A percentile compares a stretch with the other conserved stretches of the same genome.
These are phyloP conservation scores for Apostichopus leukothele DNA, from an alignment of 53 echinoderm and acorn worm species.

Conservation along the genomic window DNA sequence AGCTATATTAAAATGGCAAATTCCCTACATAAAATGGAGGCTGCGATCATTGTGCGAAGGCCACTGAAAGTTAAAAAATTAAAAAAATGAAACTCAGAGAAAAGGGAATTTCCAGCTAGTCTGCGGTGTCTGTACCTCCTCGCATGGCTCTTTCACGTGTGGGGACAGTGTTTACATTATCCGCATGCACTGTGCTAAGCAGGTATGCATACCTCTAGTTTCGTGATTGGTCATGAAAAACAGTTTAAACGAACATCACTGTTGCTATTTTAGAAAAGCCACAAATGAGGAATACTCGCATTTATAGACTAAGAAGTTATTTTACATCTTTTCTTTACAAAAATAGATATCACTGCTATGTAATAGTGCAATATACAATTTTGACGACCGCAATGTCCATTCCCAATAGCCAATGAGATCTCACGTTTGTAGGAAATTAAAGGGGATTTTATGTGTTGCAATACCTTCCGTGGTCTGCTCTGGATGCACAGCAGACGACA, in stretches of 20 bases:
- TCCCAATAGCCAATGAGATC: constrained; percentile 29
- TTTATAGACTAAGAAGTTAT: not conserved
- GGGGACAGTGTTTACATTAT: constrained; percentile 27
- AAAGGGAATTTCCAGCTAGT: constrained; percentile 41
- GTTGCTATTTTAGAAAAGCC: not conserved
- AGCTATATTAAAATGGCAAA: constrained; percentile 25
- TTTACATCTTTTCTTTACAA: not conserved
- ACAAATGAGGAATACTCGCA: not conserved
- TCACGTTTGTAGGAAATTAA: constrained; percentile 13
- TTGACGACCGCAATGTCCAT: not conserved
- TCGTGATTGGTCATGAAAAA: constrained; percentile 11
- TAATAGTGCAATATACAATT: not conserved
- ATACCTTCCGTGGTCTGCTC: constrained; percentile 22
- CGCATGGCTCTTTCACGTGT: constrained; percentile 37
- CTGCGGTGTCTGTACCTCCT: not conserved
- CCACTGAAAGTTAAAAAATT: constrained; percentile 44
- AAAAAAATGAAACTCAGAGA: constrained; percentile 29
- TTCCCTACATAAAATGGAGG: constrained; percentile 24
- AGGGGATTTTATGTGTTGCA: constrained; percentile 43
- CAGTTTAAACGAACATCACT: not conserved
- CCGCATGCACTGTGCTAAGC: not conserved
- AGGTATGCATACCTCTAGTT: not conserved
- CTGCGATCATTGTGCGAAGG: constrained; percentile 37
- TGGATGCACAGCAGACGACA: constrained; percentile 10
- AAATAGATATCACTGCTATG: not conserved